phyloP scores from a whole-genome alignment of 2,113 vertebrate species.

The Seriola rivoliana region DNA sequence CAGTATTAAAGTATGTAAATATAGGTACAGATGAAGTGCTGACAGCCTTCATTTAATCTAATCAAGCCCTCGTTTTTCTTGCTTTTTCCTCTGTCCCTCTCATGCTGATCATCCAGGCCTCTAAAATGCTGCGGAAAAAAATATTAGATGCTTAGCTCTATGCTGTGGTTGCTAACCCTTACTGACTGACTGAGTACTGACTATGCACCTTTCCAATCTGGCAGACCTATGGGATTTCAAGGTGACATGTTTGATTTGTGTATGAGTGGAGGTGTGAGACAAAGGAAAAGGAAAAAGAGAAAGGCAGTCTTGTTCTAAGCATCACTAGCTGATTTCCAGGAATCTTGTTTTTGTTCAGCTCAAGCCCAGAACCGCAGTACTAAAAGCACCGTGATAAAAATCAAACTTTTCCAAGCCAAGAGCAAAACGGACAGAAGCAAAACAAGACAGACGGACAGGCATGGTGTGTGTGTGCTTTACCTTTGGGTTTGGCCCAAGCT shows the following conservation, averaged over 20 bases:
- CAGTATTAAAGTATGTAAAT: not conserved
- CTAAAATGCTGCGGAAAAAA: not conserved
- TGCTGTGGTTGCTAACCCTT: slow-evolving; percentile 23
- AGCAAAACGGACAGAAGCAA: slow-evolving; percentile 39
- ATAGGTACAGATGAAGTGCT: not conserved
- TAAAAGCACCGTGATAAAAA: slow-evolving; percentile 35
- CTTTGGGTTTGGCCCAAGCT: slow-evolving; percentile 41
- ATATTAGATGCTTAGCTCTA: not conserved
- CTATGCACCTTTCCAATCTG: slow-evolving; percentile 19
- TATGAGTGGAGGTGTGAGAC: not conserved
- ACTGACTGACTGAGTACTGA: not conserved
- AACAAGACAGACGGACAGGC: slow-evolving; percentile 35
- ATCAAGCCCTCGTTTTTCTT: not conserved
- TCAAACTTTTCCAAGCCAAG: slow-evolving; percentile 39
- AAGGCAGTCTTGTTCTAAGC: not conserved
- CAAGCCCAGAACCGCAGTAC: slow-evolving; percentile 23
- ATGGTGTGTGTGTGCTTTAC: slow-evolving; percentile 20
- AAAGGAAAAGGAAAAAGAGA: not conserved
- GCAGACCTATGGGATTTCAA: slow-evolving; percentile 34
- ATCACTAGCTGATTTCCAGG: not conserved
- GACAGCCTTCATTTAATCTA: slow-evolving; percentile 4
- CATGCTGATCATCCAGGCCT: not conserved
- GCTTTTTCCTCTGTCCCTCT: not conserved
- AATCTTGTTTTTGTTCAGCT: slow-evolving; percentile 41
- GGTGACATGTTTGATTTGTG: slow-evolving; percentile 30